Percentiles rank a stretch among this genome's conserved stretches.
Evolutionary conservation across 2,888 invertebrate genomes (phyloP).

Genomic region (Lasius fuliginosus): DNA sequence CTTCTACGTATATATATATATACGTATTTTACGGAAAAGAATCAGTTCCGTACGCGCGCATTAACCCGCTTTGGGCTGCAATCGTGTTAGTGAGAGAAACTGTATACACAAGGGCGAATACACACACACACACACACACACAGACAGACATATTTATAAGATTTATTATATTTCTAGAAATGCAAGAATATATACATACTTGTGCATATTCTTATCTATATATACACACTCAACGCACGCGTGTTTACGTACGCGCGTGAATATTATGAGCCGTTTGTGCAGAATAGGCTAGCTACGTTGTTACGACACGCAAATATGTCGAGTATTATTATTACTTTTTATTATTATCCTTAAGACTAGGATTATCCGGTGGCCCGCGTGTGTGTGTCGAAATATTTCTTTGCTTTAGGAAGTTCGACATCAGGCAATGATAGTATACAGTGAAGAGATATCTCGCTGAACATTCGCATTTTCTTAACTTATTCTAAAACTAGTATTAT

Average conservation of each 20-base stretch:
- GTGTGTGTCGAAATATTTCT: constrained; percentile 73
- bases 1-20: constrained; percentile 66
- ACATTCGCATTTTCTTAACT: constrained; percentile 59
- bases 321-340: constrained; percentile 79
- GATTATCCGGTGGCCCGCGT: constrained; percentile 74
- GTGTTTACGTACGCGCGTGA: constrained; percentile 50
- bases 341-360: constrained; percentile 65
- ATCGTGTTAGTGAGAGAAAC: constrained; percentile 78
- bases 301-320: constrained; percentile 73
- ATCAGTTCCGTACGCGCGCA: constrained; percentile 67
- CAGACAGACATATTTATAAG: constrained; percentile 72
- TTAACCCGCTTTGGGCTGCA: constrained; percentile 67
- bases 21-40: constrained; percentile 61
- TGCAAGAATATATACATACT: constrained; percentile 65
- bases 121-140: constrained; percentile 14
- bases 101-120: constrained; percentile 69
- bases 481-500: constrained; percentile 32
- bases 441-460: constrained; percentile 68
- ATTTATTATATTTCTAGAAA: constrained; percentile 79
- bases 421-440: constrained; percentile 38
- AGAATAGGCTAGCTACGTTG: constrained; percentile 67
- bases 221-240: constrained; percentile 48
- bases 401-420: constrained; percentile 58
- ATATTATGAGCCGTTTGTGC: constrained; percentile 67
- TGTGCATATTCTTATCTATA: constrained; percentile 72